A percentile compares a stretch with the other conserved stretches of the same genome.
Conservation (phyloP, 1,140 invertebrate species). For the Cheumatopsyche charites region DNA sequence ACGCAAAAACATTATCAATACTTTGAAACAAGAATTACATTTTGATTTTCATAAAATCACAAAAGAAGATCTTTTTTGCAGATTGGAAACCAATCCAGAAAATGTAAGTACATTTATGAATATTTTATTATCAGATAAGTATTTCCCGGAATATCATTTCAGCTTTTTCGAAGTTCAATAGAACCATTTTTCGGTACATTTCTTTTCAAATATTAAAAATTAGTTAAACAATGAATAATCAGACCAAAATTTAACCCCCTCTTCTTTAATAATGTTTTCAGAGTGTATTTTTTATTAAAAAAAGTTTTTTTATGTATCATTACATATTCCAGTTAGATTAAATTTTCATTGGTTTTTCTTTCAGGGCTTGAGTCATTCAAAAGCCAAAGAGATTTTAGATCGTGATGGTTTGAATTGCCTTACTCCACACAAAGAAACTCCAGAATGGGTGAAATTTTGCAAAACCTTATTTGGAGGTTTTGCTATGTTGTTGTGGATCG, state of each 20-base stretch:
- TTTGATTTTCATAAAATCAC: conserved; percentile 98
- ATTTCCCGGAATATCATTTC: background rate
- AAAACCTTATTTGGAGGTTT: conserved; percentile 98
- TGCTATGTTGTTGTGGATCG: conserved; percentile 94
- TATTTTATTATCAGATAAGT: background rate
- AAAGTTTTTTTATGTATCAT: conserved; percentile 24
- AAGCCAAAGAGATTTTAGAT: conserved; percentile 90
- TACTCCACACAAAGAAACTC: conserved; percentile 93
- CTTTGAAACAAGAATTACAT: conserved; percentile 97
- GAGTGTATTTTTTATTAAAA: background rate
- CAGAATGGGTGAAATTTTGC: conserved; percentile 98
- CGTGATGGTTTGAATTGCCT: conserved; percentile 94
- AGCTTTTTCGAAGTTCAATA: too few species aligned
- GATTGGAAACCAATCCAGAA: conserved; percentile 94
- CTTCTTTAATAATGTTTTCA: background rate
- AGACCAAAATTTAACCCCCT: background rate
- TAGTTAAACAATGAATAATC: background rate
- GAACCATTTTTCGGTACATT: background rate
- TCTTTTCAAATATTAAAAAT: background rate
- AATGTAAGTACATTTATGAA: conserved; percentile 71
- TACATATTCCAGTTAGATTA: too few species aligned
- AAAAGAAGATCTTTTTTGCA: conserved; percentile 93
- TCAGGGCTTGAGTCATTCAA: conserved; percentile 90
- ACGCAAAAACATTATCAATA: conserved; percentile 91
- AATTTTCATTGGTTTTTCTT: too few species aligned